phyloP scores from a whole-genome alignment of 2,797 vertebrate genomes.

The Microctenopoma lineatum region DNA sequence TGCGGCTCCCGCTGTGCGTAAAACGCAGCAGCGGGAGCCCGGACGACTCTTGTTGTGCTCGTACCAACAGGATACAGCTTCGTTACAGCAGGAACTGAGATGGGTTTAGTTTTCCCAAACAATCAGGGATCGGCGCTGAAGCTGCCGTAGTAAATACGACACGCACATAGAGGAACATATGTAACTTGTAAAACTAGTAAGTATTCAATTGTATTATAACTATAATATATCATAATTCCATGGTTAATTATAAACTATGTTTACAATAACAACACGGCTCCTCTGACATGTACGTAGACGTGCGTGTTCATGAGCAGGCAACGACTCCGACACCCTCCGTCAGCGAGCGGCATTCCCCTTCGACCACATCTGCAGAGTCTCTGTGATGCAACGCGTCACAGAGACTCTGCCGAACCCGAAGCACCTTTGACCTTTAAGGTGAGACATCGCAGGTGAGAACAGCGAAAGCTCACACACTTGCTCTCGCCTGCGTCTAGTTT shows the following conservation, averaged over 20 bases:
- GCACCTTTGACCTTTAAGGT: constrained; percentile 10
- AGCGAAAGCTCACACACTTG: neutral
- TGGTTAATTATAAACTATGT: too few relatives aligned
- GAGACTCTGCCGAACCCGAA: neutral
- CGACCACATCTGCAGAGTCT: neutral
- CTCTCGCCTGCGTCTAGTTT: neutral
- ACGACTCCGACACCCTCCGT: neutral
- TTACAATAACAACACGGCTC: too few relatives aligned
- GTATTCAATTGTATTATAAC: neutral
- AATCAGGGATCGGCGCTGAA: neutral
- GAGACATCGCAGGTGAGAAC: neutral
- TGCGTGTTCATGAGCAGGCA: neutral
- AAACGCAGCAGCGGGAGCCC: constrained; percentile 6
- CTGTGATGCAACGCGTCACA: neutral
- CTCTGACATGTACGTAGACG: neutral
- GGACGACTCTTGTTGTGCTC: neutral
- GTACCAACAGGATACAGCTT: neutral
- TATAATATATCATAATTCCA: too few relatives aligned
- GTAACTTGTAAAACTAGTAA: neutral
- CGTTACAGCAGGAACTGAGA: neutral
- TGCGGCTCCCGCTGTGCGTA: constrained; percentile 17
- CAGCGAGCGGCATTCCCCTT: constrained; percentile 27
- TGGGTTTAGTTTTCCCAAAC: neutral
- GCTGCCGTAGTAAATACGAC: neutral
- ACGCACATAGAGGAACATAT: neutral